phyloP scores from a whole-genome alignment of 2,113 vertebrate species.

The Halcyon malimbica region DNA sequence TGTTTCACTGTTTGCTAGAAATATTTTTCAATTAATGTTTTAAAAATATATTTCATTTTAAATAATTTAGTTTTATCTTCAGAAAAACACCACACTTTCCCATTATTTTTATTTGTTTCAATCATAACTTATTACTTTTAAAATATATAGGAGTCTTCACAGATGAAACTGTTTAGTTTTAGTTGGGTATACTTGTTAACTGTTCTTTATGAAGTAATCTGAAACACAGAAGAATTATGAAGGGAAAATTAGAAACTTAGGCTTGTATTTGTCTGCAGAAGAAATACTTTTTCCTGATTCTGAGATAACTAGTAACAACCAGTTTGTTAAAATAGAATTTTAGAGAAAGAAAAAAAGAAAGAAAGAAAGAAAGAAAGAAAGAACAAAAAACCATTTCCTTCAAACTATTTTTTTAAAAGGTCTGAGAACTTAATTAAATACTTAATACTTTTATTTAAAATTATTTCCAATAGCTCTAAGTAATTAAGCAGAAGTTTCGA shows the following conservation, averaged over 20 bases:
- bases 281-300: not conserved
- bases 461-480: not conserved
- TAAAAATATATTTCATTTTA: not conserved
- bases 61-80: not conserved
- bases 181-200: not conserved
- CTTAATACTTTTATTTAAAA: not conserved
- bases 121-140: not conserved
- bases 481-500: not conserved
- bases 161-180: not conserved
- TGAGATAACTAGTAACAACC: not conserved
- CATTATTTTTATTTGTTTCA: not conserved
- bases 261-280: not conserved
- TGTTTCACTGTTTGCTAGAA: not conserved
- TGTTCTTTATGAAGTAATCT: not conserved
- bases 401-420: rapidly evolving
- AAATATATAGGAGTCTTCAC: not conserved
- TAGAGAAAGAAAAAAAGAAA: not conserved
- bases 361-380: too few species aligned
- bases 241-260: not conserved
- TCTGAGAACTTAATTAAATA: not conserved
- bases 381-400: not conserved
- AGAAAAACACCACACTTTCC: not conserved
- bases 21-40: not conserved
- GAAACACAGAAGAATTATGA: not conserved
- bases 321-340: not conserved